A percentile compares a stretch with the other conserved stretches of the same genome.
These are phyloP conservation scores for Artibeus jamaicensis DNA, from an alignment of 2,797 vertebrate species.

Conservation along the genomic window DNA sequence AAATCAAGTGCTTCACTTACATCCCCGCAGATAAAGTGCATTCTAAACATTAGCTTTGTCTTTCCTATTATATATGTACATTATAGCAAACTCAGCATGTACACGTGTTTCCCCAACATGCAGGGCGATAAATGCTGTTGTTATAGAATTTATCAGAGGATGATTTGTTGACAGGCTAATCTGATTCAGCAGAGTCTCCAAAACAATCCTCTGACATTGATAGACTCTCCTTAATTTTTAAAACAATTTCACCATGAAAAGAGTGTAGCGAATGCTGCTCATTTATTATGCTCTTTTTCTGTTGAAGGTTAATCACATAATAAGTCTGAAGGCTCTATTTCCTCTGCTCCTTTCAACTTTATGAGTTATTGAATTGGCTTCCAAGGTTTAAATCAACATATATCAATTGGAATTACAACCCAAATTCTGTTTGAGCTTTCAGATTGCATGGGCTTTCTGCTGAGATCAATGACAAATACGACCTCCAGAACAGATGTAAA, in stretches of 20 bases:
- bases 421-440: slow-evolving; percentile 29
- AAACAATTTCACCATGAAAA: slow-evolving; percentile 19
- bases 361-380: slow-evolving; percentile 23
- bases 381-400: slow-evolving; percentile 47
- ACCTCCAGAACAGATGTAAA: slow-evolving; percentile 34
- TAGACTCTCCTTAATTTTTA: slow-evolving; percentile 45
- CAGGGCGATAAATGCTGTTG: slow-evolving; percentile 50
- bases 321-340: not conserved
- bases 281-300: not conserved
- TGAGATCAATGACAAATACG: not conserved
- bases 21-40: not conserved
- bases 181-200: slow-evolving; percentile 47
- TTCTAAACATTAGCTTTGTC: not conserved
- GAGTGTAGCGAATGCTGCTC: not conserved
- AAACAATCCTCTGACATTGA: slow-evolving; percentile 45
- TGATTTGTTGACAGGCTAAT: slow-evolving; percentile 75
- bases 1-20: not conserved
- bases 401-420: slow-evolving; percentile 40
- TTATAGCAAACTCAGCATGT: not conserved
- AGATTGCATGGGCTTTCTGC: slow-evolving; percentile 10
- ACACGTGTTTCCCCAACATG: not conserved
- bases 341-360: not conserved
- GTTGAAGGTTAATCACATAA: slow-evolving; percentile 28
- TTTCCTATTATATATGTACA: not conserved
- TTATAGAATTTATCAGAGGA: slow-evolving; percentile 67